Conservation (phyloP, 2,797 vertebrate genomes). For the Rallus crepitans region DNA sequence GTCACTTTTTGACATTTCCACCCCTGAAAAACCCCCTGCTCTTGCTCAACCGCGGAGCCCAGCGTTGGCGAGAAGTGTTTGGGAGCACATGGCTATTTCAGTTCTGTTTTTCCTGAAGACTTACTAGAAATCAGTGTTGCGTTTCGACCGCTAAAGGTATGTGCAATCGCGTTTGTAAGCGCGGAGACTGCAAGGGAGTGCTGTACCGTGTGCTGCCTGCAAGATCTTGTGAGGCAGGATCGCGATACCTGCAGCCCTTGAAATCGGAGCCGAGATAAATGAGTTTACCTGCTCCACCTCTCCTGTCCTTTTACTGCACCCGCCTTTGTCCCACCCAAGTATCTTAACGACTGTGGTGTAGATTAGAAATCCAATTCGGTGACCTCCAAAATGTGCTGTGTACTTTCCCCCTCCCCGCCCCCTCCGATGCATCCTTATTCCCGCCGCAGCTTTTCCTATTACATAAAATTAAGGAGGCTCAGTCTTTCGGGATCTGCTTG, state of each 20-base stretch:
- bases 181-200: not conserved
- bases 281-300: slow-evolving; percentile 25
- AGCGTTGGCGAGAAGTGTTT: not conserved
- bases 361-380: not conserved
- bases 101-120: not conserved
- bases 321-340: not conserved
- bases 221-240: not conserved
- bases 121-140: not conserved
- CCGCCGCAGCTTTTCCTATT: slow-evolving; percentile 2
- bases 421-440: not conserved
- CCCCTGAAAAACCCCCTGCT: not conserved
- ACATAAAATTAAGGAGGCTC: slow-evolving; percentile 21
- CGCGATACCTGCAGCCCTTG: not conserved
- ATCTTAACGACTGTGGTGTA: not conserved
- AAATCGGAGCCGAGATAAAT: not conserved
- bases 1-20: not conserved
- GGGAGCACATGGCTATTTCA: not conserved
- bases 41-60: not conserved
- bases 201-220: not conserved
- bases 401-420: not conserved
- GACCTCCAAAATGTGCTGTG: slow-evolving; percentile 44
- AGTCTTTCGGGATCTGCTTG: not conserved
- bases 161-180: not conserved
- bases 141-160: not conserved
- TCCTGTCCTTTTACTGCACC: not conserved